Conservation (phyloP, 2,797 vertebrate species). For the Apogon talboti region DNA sequence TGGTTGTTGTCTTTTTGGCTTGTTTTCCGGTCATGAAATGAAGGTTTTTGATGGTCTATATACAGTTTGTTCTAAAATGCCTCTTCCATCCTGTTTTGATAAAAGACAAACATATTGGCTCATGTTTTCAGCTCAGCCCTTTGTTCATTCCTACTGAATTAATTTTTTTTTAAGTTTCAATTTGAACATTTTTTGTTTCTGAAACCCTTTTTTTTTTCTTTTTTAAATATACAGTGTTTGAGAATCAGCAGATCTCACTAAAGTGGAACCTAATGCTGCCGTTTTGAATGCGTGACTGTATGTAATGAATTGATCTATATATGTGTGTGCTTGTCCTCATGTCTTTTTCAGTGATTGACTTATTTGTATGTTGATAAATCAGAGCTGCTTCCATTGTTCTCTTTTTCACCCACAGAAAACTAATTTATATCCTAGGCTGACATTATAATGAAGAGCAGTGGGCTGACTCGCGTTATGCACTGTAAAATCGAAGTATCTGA, state of each 20-base stretch:
- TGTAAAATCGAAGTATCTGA: slow-evolving; percentile 27
- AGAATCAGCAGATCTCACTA: slow-evolving; percentile 26
- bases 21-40: slow-evolving; percentile 16
- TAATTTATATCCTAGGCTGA: slow-evolving; percentile 25
- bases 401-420: slow-evolving; percentile 11
- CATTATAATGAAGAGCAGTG: slow-evolving; percentile 10
- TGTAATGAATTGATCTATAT: slow-evolving; percentile 30
- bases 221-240: slow-evolving; percentile 5
- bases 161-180: not conserved
- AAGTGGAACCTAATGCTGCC: slow-evolving; percentile 13
- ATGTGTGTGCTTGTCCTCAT: slow-evolving; percentile 4
- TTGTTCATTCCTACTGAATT: not conserved
- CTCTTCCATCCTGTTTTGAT: not conserved
- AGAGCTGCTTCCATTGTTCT: slow-evolving; percentile 42
- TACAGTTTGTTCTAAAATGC: slow-evolving; percentile 5
- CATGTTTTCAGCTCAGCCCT: not conserved
- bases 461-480: slow-evolving; percentile 44
- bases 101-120: not conserved
- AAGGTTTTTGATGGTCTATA: slow-evolving; percentile 13
- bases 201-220: too few relatives aligned
- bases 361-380: slow-evolving; percentile 48
- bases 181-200: slow-evolving; percentile 11
- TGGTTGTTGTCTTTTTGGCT: slow-evolving; percentile 7
- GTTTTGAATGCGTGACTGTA: slow-evolving; percentile 20
- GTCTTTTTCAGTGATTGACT: slow-evolving; percentile 6